Percentiles rank a stretch among this genome's conserved stretches.
phyloP scores from a whole-genome alignment of 2,113 vertebrate genomes.

The Mungos mungo region DNA sequence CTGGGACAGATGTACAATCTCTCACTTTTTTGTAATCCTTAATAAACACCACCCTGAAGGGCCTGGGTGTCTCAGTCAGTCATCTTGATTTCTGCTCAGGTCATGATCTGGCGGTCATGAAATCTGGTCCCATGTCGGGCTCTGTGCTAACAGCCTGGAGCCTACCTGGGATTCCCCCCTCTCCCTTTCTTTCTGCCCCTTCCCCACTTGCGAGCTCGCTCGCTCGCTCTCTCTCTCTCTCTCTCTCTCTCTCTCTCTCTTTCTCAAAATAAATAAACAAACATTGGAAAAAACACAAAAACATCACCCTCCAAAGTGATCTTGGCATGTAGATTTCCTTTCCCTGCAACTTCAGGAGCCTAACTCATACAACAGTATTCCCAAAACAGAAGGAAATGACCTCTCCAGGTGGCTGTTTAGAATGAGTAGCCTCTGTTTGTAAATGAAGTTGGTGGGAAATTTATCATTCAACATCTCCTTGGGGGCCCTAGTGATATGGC shows the following conservation, averaged over 20 bases:
- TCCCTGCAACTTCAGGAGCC: background rate
- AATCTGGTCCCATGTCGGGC: no score
- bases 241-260: no score
- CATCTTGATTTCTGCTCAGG: no score
- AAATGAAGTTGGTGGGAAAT: background rate
- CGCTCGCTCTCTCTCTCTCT: no score
- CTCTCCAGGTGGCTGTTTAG: background rate
- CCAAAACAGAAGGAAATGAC: background rate
- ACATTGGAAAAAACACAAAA: no score
- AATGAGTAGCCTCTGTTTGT: background rate
- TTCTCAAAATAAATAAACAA: no score
- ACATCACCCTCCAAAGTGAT: background rate
- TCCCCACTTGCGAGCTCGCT: no score
- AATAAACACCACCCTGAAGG: background rate
- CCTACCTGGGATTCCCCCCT: no score
- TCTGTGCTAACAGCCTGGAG: no score
- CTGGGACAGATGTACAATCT: background rate
- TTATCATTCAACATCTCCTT: background rate
- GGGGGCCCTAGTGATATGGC: background rate
- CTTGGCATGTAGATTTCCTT: background rate
- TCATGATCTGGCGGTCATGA: no score
- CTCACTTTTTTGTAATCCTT: background rate
- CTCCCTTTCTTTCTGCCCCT: no score
- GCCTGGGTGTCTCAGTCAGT: no score
- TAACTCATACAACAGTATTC: background rate